Conservation (phyloP, 2,113 vertebrate genomes). For the Hiodon alosoides region DNA sequence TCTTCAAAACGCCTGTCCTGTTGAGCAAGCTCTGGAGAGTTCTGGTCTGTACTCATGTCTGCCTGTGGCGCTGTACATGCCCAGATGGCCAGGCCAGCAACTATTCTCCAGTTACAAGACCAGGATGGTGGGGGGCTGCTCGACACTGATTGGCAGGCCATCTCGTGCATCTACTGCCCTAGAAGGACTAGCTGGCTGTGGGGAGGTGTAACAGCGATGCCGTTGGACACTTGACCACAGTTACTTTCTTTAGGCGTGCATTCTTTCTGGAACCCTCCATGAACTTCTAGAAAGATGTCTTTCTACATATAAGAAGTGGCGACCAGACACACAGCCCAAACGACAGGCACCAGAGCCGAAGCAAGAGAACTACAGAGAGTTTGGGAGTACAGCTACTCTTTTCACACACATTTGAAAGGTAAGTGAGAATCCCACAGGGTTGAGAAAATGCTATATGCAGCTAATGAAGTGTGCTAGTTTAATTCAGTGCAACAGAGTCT, state of each 20-base stretch:
- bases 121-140: slow-evolving; percentile 35
- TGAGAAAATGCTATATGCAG: too few relatives aligned
- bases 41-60: slow-evolving; percentile 11
- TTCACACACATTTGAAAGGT: slow-evolving; percentile 7
- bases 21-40: not conserved
- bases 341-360: slow-evolving; percentile 32
- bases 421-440: not conserved
- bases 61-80: slow-evolving; percentile 43
- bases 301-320: slow-evolving; percentile 58
- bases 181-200: slow-evolving; percentile 53
- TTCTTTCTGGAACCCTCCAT: slow-evolving; percentile 66
- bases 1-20: not conserved
- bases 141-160: slow-evolving; percentile 61
- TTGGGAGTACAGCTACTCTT: not conserved
- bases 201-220: slow-evolving; percentile 42
- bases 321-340: slow-evolving; percentile 29
- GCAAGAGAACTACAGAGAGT: slow-evolving; percentile 29
- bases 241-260: slow-evolving; percentile 26
- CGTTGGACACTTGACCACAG: slow-evolving; percentile 14
- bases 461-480: too few relatives aligned
- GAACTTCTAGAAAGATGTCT: slow-evolving; percentile 55
- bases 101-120: slow-evolving; percentile 26
- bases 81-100: slow-evolving; percentile 10
- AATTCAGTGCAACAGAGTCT: too few relatives aligned
- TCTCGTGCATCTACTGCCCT: slow-evolving; percentile 61